phyloP scores from a whole-genome alignment of 1,140 invertebrate species.

The Sitophilus oryzae region DNA sequence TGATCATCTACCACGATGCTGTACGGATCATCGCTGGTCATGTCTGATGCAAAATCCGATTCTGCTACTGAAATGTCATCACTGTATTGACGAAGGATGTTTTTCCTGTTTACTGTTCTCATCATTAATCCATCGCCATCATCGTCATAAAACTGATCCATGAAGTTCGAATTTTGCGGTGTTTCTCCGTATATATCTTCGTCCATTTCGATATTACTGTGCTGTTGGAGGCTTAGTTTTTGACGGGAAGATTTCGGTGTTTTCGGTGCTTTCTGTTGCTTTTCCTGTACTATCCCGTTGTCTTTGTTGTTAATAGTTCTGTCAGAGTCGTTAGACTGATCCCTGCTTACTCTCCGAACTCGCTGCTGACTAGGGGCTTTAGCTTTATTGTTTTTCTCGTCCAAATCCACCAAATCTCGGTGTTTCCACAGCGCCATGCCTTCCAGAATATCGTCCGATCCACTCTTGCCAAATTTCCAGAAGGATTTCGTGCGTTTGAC shows the following conservation, averaged over 20 bases:
- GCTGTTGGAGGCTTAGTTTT: conserved; percentile 39
- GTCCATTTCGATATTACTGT: conserved; percentile 39
- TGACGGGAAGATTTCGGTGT: conserved; percentile 38
- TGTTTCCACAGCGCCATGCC: conserved; percentile 82
- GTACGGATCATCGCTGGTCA: conserved; percentile 63
- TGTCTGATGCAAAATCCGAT: conserved; percentile 53
- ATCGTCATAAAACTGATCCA: conserved; percentile 57
- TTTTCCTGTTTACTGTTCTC: conserved; percentile 58
- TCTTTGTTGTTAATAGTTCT: conserved; percentile 36
- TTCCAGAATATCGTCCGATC: conserved; percentile 65
- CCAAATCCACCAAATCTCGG: conserved; percentile 69
- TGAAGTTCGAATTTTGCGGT: conserved; percentile 49
- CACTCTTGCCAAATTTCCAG: conserved; percentile 72
- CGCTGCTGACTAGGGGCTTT: conserved; percentile 27
- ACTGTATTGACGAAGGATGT: conserved; percentile 63
- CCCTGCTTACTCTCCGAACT: conserved; percentile 27
- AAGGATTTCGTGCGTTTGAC: conserved; percentile 79
- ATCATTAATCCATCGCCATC: conserved; percentile 57
- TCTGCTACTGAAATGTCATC: conserved; percentile 47
- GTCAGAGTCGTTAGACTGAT: conserved; percentile 42
- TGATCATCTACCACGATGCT: conserved; percentile 70
- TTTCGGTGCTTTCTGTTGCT: conserved; percentile 30
- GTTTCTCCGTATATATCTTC: conserved; percentile 30
- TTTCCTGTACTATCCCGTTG: conserved; percentile 30
- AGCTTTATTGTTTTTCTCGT: conserved; percentile 46